Conservation (phyloP, 2,888 invertebrate species). For the Drosophila pseudotalamancana region DNA sequence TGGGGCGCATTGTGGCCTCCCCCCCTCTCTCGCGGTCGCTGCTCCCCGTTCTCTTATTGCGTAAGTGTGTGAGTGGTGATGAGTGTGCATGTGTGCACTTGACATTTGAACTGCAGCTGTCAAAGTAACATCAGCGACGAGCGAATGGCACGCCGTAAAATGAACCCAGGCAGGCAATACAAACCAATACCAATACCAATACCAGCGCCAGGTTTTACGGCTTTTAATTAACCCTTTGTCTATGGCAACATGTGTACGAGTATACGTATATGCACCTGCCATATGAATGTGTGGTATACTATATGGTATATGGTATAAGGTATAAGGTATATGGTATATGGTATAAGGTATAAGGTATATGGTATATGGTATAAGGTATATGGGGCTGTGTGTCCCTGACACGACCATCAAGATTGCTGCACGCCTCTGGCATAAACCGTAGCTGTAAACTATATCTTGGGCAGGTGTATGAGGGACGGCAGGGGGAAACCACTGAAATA, state of each 20-base stretch:
- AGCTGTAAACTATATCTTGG: conserved; percentile 34
- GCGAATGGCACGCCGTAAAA: conserved; percentile 15
- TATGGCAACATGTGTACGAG: conserved; percentile 23
- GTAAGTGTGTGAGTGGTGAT: background rate
- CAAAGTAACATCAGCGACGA: conserved; percentile 54
- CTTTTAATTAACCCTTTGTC: conserved; percentile 75
- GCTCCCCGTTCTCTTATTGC: too few relatives aligned
- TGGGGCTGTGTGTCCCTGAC: conserved; percentile 44
- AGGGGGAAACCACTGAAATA: conserved; percentile 53
- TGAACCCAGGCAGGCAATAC: conserved; percentile 28
- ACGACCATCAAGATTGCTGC: conserved; percentile 73
- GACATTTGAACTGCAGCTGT: conserved; percentile 77
- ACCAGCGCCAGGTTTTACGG: conserved; percentile 65
- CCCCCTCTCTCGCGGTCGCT: background rate
- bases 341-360: too few relatives aligned
- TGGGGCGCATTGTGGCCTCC: conserved; percentile 1
- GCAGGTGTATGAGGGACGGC: background rate
- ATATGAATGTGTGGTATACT: background rate
- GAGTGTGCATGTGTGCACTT: conserved; percentile 57
- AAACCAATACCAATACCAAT: conserved; percentile 48
- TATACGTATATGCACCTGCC: background rate
- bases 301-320: conserved; percentile 4
- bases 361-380: conserved; percentile 1
- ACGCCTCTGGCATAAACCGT: conserved; percentile 12
- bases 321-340: too few relatives aligned